A percentile compares a stretch with the other conserved stretches of the same genome.
These are phyloP conservation scores for Oscheius myriophilus DNA, from an alignment of 2,888 invertebrate species.

Conservation along the genomic window DNA sequence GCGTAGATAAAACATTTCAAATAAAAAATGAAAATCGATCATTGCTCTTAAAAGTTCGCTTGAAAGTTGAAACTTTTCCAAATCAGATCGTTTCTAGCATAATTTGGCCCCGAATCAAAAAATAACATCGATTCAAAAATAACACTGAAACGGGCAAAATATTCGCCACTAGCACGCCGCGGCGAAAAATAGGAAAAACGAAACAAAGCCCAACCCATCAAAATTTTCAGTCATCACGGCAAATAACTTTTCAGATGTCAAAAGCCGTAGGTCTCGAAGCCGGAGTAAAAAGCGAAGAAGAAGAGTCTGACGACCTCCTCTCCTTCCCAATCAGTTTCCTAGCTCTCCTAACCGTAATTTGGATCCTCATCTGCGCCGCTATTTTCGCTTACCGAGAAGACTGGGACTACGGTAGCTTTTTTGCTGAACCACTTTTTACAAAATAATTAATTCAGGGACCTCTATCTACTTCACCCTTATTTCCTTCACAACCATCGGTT, in stretches of 20 bases:
- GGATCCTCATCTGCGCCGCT: conserved; percentile 63
- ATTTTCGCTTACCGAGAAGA: conserved; percentile 61
- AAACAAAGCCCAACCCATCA: background rate
- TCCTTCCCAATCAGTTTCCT: conserved; percentile 67
- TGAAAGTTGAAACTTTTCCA: too few relatives aligned
- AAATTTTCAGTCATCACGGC: background rate
- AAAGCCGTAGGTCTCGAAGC: conserved; percentile 12
- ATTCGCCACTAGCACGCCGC: too few relatives aligned
- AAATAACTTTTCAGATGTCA: conserved; percentile 1
- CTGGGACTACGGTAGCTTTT: conserved; percentile 63
- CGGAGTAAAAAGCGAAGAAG: conserved; percentile 2
- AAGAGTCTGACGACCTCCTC: conserved; percentile 57
- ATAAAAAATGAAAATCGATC: too few relatives aligned
- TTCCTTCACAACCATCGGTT: conserved; percentile 66
- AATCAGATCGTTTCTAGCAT: too few relatives aligned
- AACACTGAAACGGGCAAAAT: too few relatives aligned
- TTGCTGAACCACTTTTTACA: background rate
- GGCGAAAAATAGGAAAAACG: conserved; percentile 17
- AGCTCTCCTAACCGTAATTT: conserved; percentile 60
- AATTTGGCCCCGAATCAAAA: too few relatives aligned
- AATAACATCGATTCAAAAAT: too few relatives aligned
- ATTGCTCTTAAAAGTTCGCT: too few relatives aligned
- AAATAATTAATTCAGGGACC: conserved; percentile 38
- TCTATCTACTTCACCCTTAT: conserved; percentile 67
- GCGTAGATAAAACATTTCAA: too few relatives aligned